Conservation (phyloP, 2,113 vertebrate genomes). For the Eulacestoma nigropectus region DNA sequence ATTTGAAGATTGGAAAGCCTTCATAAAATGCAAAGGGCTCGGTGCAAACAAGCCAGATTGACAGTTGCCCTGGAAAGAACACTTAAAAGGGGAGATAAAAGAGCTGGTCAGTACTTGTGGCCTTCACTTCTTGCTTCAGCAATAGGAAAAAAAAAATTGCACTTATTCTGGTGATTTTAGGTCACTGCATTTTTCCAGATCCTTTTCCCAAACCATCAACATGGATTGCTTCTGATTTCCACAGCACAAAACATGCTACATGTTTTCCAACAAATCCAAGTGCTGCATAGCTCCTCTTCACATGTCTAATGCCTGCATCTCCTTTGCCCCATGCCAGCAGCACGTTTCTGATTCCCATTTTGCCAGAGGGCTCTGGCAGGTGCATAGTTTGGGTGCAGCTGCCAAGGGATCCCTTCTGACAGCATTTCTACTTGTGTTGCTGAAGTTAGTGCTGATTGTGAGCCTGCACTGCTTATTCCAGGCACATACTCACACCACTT, state of each 20-base stretch:
- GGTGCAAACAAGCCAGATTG: background rate
- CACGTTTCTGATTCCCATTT: background rate
- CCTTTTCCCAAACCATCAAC: background rate
- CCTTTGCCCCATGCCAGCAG: background rate
- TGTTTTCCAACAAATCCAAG: background rate
- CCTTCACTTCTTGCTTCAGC: background rate
- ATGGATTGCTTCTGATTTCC: background rate
- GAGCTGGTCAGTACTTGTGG: background rate
- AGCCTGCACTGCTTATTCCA: constrained; percentile 16
- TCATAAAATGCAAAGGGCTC: background rate
- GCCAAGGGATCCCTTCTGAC: background rate
- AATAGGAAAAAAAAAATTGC: background rate
- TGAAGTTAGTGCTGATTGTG: background rate
- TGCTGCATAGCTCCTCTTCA: background rate
- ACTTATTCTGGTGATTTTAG: background rate
- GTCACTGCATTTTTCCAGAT: background rate
- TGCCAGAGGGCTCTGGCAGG: background rate
- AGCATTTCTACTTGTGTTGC: background rate
- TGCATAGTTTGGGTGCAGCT: background rate
- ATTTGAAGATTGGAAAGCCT: background rate
- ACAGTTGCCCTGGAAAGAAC: background rate
- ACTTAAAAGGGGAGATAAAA: background rate
- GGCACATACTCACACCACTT: background rate
- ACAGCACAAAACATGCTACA: background rate
- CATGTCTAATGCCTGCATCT: background rate